phyloP scores from a whole-genome alignment of 2,113 vertebrate species.

The Myodes glareolus region DNA sequence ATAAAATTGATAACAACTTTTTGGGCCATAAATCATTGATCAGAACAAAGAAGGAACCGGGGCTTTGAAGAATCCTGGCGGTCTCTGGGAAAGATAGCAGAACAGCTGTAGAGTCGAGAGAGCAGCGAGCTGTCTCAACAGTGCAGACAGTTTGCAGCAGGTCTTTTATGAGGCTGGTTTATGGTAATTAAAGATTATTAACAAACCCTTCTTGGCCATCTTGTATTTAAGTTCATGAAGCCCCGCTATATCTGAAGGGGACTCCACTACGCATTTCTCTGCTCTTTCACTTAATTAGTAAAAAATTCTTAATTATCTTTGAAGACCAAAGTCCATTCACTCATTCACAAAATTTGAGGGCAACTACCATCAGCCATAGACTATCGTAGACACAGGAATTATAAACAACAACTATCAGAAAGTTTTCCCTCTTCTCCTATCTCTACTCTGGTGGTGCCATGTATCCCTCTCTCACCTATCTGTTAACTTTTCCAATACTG shows the following conservation, averaged over 20 bases:
- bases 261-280: background rate
- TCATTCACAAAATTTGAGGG: background rate
- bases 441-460: background rate
- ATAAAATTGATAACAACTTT: background rate
- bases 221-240: background rate
- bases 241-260: background rate
- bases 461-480: background rate
- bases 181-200: background rate
- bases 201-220: background rate
- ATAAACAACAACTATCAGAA: background rate
- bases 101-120: background rate
- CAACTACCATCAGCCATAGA: background rate
- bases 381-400: background rate
- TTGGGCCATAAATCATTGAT: background rate
- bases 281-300: background rate
- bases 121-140: background rate
- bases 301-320: background rate
- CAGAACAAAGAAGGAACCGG: background rate
- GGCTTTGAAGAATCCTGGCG: background rate
- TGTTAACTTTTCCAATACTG: background rate
- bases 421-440: background rate
- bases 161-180: background rate
- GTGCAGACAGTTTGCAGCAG: fast-evolving
- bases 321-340: background rate
- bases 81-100: background rate